Evolutionary conservation across 30 jellyfish, hydroid and myxozoan species (phyloP), one percentile per base, ranked within the genome.

Genomic region (Aurelia sp.): DNA sequence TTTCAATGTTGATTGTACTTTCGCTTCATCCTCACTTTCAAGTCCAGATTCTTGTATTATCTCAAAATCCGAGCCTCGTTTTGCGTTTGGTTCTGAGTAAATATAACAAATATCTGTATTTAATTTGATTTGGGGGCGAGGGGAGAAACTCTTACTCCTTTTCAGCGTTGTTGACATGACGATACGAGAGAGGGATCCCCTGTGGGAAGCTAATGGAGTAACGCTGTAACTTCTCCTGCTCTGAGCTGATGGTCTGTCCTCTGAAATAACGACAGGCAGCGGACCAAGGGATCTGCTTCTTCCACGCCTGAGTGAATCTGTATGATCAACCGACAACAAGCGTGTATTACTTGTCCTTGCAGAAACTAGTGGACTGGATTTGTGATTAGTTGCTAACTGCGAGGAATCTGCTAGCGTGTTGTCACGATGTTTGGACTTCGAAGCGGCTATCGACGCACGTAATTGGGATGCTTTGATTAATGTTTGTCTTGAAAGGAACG

Each of bases 361-460:
- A 12, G 50, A 55, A 22, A 8, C 17, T 5, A 3, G 12, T 7
- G 84, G 92, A 57, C 92, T 82, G 22, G 75, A 82, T 48, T 21
- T 71, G 21, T 33, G 19, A 2, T 10, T 19, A 52, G 60, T 62
- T 8, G 73, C 74, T 12, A 30, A 47, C 24, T 83, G 92, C 53
- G 92, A 66, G 15, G 80, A 41, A n/a, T 84, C 93, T 16, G 76
- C 93, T 18, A 63, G 51, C 24, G 88, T 84, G 78, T 73, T 72
- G 60, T 84, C 93, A 71, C 93, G 81, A 35, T 81, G 57, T 69
- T 57, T 84, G 68, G 93, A 84, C 58, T 84, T 84, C 9, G 93
- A 84, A 11, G 72, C 84, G 27, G 93, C 85, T 6, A 86, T 35
- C 21, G 96, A 86, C 27, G 96, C 96, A 18, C 96, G 84, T 59